Base-by-base conservation (phyloP, 2,797 vertebrate genomes). In the Schizopygopsis malacanthus region DNA sequence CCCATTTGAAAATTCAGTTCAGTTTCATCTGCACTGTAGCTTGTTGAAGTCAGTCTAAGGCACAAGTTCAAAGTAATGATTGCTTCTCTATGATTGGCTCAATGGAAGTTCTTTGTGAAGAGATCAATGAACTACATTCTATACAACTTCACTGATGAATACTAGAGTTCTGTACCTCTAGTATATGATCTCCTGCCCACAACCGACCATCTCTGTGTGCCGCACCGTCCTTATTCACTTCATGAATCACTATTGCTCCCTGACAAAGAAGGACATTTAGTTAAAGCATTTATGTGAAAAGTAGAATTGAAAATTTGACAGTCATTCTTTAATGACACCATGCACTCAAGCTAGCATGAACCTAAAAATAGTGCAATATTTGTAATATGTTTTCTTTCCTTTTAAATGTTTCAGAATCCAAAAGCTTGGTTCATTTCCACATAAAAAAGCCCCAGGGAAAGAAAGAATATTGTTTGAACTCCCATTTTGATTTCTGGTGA, bases 241-340 rank as follows among this genome's bases (percentile, higher is more conserved):
- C 98, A 88, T 99, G 97, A 92, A 99, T 97, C 91, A 99, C 96
- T 90, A 99, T 97, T 89, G 96, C 96, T 88, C 97, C 98, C 98
- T 99, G 85, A 25, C 63, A 75, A 61, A 73, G 72, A 54, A 41
- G 10, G 10, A 79, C 45, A 12, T 20, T 37, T 70, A 50, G 41
- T 4, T 5, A 43, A 56, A 54, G 37, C 6, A 41, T 59, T 78
- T 15, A 16, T 41, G 75, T 41, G 33, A 59, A 77, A 56, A 56
- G 75, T 8, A 37, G 1, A 77, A 77, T 1, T 59, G 20, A 41
- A 59, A 54, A 54, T 39, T n/a, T 8, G 5, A 56, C 25, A 75
- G 28, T 25, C 39, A 43, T 61, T 77, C 3, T 78, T 61, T 78
- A 61, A 78, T 4, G 41, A 70, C 37, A 43, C 20, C 9, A 70